Evolutionary conservation across 2,113 vertebrate genomes (phyloP).

Genomic region (Psittacara wagleri): DNA sequence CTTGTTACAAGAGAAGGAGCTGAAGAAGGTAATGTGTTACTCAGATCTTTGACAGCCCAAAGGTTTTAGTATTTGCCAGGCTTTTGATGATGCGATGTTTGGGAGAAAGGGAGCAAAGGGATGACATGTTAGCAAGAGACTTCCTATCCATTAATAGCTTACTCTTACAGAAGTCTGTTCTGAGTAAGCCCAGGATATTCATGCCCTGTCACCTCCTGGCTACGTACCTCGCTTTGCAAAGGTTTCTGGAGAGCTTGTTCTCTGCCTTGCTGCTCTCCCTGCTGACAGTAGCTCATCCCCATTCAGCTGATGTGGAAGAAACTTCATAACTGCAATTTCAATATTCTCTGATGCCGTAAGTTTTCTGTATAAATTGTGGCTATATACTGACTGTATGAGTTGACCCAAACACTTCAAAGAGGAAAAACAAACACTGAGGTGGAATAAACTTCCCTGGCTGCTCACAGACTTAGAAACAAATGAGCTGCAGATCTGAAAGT

Average conservation of each 20-base stretch:
- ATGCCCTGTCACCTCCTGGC: background rate
- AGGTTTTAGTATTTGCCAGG: background rate
- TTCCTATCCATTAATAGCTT: background rate
- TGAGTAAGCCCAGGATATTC: background rate
- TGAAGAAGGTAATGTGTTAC: background rate
- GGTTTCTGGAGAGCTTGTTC: background rate
- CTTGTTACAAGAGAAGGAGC: background rate
- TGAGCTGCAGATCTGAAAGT: background rate
- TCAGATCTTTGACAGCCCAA: background rate
- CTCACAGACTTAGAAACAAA: background rate
- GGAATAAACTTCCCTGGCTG: background rate
- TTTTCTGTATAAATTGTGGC: background rate
- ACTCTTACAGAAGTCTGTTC: background rate
- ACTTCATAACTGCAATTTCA: background rate
- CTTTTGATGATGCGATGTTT: background rate
- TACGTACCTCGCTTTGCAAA: background rate
- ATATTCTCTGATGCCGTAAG: accelerated
- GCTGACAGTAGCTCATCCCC: background rate
- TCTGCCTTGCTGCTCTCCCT: background rate
- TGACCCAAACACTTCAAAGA: background rate
- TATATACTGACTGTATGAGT: background rate
- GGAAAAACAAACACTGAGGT: background rate
- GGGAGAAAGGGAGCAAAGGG: background rate
- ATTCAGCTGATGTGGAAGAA: background rate
- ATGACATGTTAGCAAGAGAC: background rate